Conservation (phyloP, 2,888 invertebrate genomes). For the Liopterus haemorrhoidalis region DNA sequence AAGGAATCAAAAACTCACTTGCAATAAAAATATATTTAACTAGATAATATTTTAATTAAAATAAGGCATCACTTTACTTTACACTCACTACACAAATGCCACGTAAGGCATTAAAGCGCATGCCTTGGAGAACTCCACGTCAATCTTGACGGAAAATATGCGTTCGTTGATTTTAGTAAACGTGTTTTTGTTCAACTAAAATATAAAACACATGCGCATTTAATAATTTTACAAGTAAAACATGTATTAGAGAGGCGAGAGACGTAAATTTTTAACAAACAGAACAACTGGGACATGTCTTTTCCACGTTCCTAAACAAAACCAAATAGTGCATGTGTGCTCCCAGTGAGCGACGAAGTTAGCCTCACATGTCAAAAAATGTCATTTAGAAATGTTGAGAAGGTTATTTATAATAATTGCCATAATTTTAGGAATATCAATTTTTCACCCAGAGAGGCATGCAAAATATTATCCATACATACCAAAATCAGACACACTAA, state of each 20-base stretch:
- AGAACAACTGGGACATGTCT: too few relatives aligned
- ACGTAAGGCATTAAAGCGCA: constrained; percentile 57
- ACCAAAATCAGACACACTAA: constrained; percentile 31
- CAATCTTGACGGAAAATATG: too few relatives aligned
- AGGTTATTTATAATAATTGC: constrained; percentile 30
- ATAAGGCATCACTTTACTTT: constrained; percentile 33
- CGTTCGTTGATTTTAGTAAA: too few relatives aligned
- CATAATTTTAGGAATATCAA: constrained; percentile 31
- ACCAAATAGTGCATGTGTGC: too few relatives aligned
- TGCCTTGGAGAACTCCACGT: constrained; percentile 49
- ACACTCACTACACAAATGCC: constrained; percentile 45
- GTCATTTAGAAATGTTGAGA: constrained; percentile 23
- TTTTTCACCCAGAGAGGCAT: constrained; percentile 42
- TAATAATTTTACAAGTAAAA: too few relatives aligned
- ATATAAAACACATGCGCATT: too few relatives aligned
- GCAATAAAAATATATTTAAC: constrained; percentile 11
- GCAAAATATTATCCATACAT: constrained; percentile 42
- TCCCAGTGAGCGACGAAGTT: too few relatives aligned
- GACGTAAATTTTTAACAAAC: too few relatives aligned
- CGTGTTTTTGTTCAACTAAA: too few relatives aligned
- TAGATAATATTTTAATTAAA: constrained; percentile 30
- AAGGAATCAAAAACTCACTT: constrained; percentile 11
- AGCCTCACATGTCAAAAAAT: too few relatives aligned
- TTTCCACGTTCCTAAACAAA: too few relatives aligned
- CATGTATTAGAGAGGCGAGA: too few relatives aligned